Evolutionary conservation across 2,113 vertebrate species (phyloP).

Genomic region (Phylloscopus trochiloides): DNA sequence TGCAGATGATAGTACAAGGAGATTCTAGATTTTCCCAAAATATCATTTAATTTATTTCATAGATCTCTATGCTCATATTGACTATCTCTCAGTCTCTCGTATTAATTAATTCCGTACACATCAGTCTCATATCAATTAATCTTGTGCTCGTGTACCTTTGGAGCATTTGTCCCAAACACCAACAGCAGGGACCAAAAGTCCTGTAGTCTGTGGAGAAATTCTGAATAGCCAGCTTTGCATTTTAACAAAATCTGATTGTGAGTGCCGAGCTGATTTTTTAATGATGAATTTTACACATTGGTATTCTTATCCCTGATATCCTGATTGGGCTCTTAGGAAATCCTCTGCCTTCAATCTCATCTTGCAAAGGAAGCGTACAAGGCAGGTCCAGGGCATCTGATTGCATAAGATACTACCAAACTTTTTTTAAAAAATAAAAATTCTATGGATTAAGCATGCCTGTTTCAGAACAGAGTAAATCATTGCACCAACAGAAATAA

Average conservation of each 20-base stretch:
- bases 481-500: neutral
- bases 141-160: neutral
- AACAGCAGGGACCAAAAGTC: neutral
- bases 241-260: neutral
- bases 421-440: too few species aligned
- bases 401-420: neutral
- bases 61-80: neutral
- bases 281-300: neutral
- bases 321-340: neutral
- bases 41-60: neutral
- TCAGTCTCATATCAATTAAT: slow-evolving; percentile 12
- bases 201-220: neutral
- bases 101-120: slow-evolving; percentile 19
- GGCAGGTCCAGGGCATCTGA: neutral
- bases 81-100: neutral
- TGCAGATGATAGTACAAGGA: neutral
- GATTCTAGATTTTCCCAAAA: neutral
- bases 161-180: neutral
- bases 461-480: neutral
- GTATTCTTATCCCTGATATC: neutral
- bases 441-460: too few species aligned
- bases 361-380: neutral
- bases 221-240: neutral
- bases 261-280: neutral
- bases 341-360: neutral